A percentile compares a stretch with the other conserved stretches of the same genome.
These are phyloP conservation scores for Jacana jacana DNA, from an alignment of 2,113 vertebrate species.

Conservation along the genomic window DNA sequence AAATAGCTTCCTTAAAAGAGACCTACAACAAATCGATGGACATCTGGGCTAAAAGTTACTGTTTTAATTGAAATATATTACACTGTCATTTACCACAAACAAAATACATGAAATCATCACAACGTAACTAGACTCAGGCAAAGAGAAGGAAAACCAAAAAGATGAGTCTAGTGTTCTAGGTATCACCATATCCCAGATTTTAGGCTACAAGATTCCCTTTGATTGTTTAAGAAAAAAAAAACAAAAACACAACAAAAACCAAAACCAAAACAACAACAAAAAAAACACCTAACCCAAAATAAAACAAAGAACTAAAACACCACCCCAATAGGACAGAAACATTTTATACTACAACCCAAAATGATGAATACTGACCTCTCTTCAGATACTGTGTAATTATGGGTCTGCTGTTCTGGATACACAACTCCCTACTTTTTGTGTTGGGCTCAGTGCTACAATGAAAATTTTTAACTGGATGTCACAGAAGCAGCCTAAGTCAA, in stretches of 20 bases:
- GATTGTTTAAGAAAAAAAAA: background rate
- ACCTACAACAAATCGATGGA: background rate
- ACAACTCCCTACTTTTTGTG: background rate
- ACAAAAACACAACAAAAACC: too few species aligned
- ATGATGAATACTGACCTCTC: background rate
- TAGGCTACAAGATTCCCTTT: background rate
- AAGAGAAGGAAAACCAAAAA: background rate
- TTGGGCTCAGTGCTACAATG: background rate
- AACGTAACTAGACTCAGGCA: background rate
- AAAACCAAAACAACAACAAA: too few species aligned
- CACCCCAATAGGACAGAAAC: background rate
- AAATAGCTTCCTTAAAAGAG: background rate
- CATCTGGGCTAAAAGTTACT: background rate
- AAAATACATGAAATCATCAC: background rate
- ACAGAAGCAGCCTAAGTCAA: background rate
- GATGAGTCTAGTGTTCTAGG: background rate
- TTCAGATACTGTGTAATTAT: background rate
- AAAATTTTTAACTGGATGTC: background rate
- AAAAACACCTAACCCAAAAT: too few species aligned
- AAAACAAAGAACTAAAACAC: background rate
- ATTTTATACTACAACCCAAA: background rate
- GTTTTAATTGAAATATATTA: background rate
- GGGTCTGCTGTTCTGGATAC: background rate
- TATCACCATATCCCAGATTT: background rate
- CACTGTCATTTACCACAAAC: background rate